A percentile compares a stretch with the other conserved stretches of the same genome.
phyloP scores from a whole-genome alignment of 2,797 vertebrate species.

The Alexandromys oeconomus region DNA sequence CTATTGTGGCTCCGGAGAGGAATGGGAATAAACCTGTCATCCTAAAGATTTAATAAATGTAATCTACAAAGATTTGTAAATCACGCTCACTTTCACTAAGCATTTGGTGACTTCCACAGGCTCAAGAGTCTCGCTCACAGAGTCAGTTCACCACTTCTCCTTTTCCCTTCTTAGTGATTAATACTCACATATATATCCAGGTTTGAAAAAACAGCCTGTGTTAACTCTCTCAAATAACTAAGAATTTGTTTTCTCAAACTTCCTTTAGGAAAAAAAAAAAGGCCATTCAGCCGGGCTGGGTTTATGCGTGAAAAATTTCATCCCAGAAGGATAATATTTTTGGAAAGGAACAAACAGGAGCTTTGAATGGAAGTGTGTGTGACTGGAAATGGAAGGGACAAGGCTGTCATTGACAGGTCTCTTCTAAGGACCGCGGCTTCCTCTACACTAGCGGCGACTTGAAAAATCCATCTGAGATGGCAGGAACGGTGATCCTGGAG shows the following conservation, averaged over 20 bases:
- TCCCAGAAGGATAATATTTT: constrained; percentile 73
- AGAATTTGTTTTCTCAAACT: constrained; percentile 55
- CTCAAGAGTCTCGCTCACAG: background rate
- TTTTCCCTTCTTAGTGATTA: constrained; percentile 46
- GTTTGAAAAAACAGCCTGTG: constrained; percentile 32
- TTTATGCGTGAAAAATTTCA: constrained; percentile 67
- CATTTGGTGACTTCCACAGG: constrained; percentile 21
- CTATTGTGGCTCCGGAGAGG: background rate
- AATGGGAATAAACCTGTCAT: constrained; percentile 25
- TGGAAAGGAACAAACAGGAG: constrained; percentile 60
- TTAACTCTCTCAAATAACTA: constrained; percentile 30
- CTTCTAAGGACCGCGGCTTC: constrained; percentile 28
- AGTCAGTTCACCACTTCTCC: background rate
- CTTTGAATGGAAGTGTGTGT: constrained; percentile 68
- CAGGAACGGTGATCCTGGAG: constrained; percentile 54
- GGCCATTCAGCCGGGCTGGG: background rate
- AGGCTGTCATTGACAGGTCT: background rate
- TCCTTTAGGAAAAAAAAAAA: background rate
- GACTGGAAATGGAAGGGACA: background rate
- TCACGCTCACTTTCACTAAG: constrained; percentile 10
- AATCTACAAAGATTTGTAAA: constrained; percentile 48
- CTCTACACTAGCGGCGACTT: constrained; percentile 50
- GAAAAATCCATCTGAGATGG: constrained; percentile 72
- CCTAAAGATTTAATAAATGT: constrained; percentile 27
- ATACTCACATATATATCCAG: background rate